Evolutionary conservation across 2,113 vertebrate genomes (phyloP).

Genomic region (Sphaerodactylus townsendi): DNA sequence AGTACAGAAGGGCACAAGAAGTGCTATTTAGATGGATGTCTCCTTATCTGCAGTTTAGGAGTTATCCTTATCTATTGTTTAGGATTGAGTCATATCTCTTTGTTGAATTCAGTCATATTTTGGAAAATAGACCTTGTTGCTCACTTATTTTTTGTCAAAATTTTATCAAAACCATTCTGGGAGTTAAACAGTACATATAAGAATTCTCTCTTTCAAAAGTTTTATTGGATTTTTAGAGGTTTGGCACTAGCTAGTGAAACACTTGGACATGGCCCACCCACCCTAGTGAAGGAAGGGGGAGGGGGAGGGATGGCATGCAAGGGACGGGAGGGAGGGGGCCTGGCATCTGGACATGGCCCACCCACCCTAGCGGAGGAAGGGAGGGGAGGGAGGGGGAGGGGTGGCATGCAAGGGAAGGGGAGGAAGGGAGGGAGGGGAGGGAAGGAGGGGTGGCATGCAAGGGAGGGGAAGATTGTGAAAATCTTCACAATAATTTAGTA

Average conservation of each 20-base stretch:
- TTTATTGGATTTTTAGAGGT: not conserved
- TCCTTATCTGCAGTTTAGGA: not conserved
- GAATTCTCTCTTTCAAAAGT: not conserved
- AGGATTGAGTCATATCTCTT: not conserved
- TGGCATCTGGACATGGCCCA: too few relatives aligned
- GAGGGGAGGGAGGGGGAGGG: too few relatives aligned
- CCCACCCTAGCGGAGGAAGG: too few relatives aligned
- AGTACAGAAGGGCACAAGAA: not conserved
- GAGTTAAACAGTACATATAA: not conserved
- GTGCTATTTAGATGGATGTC: not conserved
- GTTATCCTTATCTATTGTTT: not conserved
- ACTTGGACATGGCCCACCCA: too few relatives aligned
- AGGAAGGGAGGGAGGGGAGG: too few relatives aligned
- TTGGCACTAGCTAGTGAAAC: not conserved
- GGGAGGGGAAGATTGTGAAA: too few relatives aligned
- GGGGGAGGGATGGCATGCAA: too few relatives aligned
- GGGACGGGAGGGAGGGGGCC: too few relatives aligned
- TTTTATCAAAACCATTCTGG: not conserved
- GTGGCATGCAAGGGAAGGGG: too few relatives aligned
- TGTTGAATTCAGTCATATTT: not conserved
- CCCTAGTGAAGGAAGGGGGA: too few relatives aligned
- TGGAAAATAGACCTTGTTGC: too few relatives aligned
- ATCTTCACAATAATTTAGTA: not conserved
- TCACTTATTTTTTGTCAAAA: not conserved
- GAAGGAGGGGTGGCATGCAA: too few relatives aligned